Evolutionary conservation across 2,888 invertebrate genomes (phyloP), one percentile per base, ranked within the genome.

Genomic region (Spilarctia lutea): DNA sequence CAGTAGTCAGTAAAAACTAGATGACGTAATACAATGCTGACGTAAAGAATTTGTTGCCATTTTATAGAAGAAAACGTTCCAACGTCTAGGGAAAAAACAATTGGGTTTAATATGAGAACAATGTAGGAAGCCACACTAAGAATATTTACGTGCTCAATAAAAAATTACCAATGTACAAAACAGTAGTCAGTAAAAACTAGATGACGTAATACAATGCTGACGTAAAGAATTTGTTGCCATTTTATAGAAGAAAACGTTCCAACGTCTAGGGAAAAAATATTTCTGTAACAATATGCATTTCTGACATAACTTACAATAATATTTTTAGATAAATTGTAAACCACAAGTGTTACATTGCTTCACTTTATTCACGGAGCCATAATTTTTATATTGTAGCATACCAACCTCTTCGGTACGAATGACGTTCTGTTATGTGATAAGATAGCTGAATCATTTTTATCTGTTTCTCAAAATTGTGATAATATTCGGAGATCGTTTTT

Each of bases 1-100:
- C 78, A 77, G 76, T 74, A 79, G 78, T 74, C 45, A 42, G 52
- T 69, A 85, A 82, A 79, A 80, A 85, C 39, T 27, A 39, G 65
- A 78, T 81, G 77, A 84, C 80, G 80, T 77, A 79, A 80, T 63
- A 52, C 42, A 74, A 73, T 33, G 71, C 68, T 76, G 69, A 73
- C 75, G 72, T 69, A 30, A 74, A 73, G 35, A 74, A 65, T 74
- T 67, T 63, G 42, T 71, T 71, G 69, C 56, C 65, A 72, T 72
- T 72, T 66, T 66, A 33, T 65, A n/a, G 11, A 63, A 42, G 67
- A 70, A 65, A 42, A 45, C 24, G 6, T 48, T 45, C 13, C 42
- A 71, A 65, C 69, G 24, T 65, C 11, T 45, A 48, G n/a, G 45
- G 18, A 70, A 60, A n/a, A 45, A 68, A 27, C 52, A 63, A 75